These are phyloP conservation scores for Melanostoma scalare DNA, from an alignment of 2,888 invertebrate genomes.

Conservation along the genomic window DNA sequence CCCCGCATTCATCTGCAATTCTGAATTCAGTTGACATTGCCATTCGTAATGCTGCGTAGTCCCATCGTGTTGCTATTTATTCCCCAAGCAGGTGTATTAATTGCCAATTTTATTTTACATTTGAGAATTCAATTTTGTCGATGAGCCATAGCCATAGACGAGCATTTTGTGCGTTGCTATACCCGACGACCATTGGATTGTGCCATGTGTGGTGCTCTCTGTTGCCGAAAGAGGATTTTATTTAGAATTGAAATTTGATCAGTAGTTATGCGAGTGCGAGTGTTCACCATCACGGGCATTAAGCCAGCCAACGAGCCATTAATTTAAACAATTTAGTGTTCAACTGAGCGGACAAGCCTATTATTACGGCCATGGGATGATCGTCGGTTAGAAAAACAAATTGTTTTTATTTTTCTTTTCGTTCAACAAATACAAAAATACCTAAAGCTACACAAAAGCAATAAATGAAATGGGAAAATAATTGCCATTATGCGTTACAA, in stretches of 20 bases:
- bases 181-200: slow-evolving; percentile 17
- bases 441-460: no score
- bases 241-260: slow-evolving; percentile 53
- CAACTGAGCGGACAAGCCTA: slow-evolving; percentile 24
- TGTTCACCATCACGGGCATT: slow-evolving; percentile 41
- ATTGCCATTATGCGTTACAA: slow-evolving; percentile 9
- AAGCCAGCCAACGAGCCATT: slow-evolving; percentile 52
- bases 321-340: slow-evolving; percentile 52
- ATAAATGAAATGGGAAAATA: slow-evolving; percentile 8
- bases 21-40: slow-evolving; percentile 21
- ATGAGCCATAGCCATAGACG: neutral
- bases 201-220: neutral
- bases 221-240: slow-evolving; percentile 41
- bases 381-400: neutral
- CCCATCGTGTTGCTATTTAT: neutral
- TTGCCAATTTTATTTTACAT: slow-evolving; percentile 61
- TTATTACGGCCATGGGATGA: slow-evolving; percentile 23
- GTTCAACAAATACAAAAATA: no score
- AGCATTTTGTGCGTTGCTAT: slow-evolving; percentile 17
- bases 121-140: slow-evolving; percentile 19
- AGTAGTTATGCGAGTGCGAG: neutral
- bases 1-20: slow-evolving; percentile 18
- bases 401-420: slow-evolving; percentile 20
- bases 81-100: slow-evolving; percentile 47
- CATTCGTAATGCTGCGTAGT: slow-evolving; percentile 28